phyloP scores from a whole-genome alignment of 2,888 invertebrate genomes.

The Geotrupes spiniger region DNA sequence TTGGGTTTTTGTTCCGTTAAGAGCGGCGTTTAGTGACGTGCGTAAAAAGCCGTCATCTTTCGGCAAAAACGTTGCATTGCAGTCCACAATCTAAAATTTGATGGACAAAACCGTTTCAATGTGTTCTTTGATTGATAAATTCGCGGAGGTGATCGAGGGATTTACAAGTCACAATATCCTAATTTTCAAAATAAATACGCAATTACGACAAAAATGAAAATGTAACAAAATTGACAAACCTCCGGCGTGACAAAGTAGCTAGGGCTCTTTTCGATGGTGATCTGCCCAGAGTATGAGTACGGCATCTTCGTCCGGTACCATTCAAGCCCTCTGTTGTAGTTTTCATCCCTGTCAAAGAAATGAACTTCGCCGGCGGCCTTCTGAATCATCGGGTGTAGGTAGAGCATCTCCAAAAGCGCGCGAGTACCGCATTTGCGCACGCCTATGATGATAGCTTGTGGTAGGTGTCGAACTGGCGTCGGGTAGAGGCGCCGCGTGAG shows the following conservation, averaged over 20 bases:
- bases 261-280: conserved; percentile 96
- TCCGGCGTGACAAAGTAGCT: conserved; percentile 95
- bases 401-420: conserved; percentile 93
- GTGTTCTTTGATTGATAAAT: no score
- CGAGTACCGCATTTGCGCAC: conserved; percentile 96
- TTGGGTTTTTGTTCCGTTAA: no score
- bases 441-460: conserved; percentile 72
- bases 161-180: no score
- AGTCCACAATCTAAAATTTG: no score
- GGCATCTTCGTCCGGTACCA: conserved; percentile 97
- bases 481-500: conserved; percentile 51
- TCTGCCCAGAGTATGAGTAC: conserved; percentile 84
- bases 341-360: conserved; percentile 94
- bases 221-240: conserved; percentile 61
- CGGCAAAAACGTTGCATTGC: no score
- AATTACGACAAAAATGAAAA: no score
- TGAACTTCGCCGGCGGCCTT: conserved; percentile 94
- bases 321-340: conserved; percentile 86
- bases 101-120: no score
- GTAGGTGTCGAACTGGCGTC: conserved; percentile 61
- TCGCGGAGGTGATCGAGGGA: no score
- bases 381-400: conserved; percentile 88
- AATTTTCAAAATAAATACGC: no score
- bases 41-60: no score
- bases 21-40: no score